Evolutionary conservation across 2,797 vertebrate species (phyloP), one percentile per base, ranked within the genome.

Genomic region (Megaceryle alcyon): DNA sequence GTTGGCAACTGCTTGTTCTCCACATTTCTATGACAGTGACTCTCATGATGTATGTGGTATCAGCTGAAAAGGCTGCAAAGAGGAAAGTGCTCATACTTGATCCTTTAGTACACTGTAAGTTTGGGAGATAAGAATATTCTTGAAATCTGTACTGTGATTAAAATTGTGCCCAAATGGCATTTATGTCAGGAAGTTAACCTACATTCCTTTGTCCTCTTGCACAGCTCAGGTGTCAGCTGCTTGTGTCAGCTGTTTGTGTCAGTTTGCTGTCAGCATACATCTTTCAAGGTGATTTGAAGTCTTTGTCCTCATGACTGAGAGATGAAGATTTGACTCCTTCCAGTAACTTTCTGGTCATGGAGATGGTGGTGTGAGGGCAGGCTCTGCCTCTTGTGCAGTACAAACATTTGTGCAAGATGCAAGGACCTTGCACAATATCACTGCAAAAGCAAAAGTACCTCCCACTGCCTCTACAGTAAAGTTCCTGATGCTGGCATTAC

Each of bases 401-500:
- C 59, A 66, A 14, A 44, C 23, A 12, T 68, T 37, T 53, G 35
- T 39, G 54, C 59, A 33, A 49, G 23, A 35, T 71, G 41, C 33
- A 79, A 25, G 57, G 31, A 35, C 31, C 29, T 68, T 1, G 1
- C 35, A 43, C 3, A 3, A 12, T n/a, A 37, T 4, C 5, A 0
- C 63, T 69, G 19, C 68, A 44, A 72, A 69, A 28, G 28, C 57
- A 77, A 25, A 78, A 93, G 31, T 33, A 7, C 2, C 21, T 48
- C 33, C 12, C 25, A 8, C 12, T 7, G 9, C 10, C 15, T 1
- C 12, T 90, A 9, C 41, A 73, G 21, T 26, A 2, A 4, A 7
- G 3, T 14, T 82, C 4, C 23, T 53, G 20, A 3, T 53, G 33
- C 41, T 82, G 49, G 5, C 21, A 6, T 56, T 76, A 8, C 33